Evolutionary conservation across 2,888 invertebrate species (phyloP), one percentile per base, ranked within the genome.

Genomic region (Agrotis clavis): DNA sequence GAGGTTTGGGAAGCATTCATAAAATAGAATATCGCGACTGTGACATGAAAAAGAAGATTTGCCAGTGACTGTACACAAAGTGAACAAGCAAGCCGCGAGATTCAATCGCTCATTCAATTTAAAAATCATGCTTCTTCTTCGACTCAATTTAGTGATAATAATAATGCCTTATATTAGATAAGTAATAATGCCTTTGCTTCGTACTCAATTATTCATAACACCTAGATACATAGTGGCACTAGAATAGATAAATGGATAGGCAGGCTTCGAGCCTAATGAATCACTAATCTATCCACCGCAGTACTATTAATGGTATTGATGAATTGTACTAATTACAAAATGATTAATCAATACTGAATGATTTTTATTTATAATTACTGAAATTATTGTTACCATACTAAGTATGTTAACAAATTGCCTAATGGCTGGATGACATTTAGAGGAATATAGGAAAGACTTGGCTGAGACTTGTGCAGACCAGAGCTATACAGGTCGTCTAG

Each of bases 91-190:
- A 35, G 53, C 53, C 67, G 19, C 63, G 74, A 68, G 69, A 85
- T 85, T 74, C 64, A 84, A 84, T 85, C 74, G 60, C 71, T 67
- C 60, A 61, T 73, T 73, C 67, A 76, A 85, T 82, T 80, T 77
- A 82, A 83, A 83, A 83, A 75, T 81, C 74, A 77, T 75, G 53
- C 68, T 59, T 35, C 70, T 30, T 59, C 54, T 71, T 51, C 56
- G 51, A 72, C 57, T 75, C 65, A 45, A 82, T 78, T 70, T 65
- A 78, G 71, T 57, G 66, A 62, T 48, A n/a, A n/a, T n/a, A n/a
- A n/a, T n/a, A n/a, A n/a, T n/a, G n/a, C n/a, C n/a, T n/a, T 61
- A 51, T 67, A 60, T 64, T 54, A 53, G 63, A 56, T 63, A 66
- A 71, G 41, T 74, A 60, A 60, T 67, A 74, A 63, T 56, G 56